Percentiles rank a stretch among this genome's conserved stretches.
These are phyloP conservation scores for Melanotaenia trifasciata DNA, from an alignment of 2,797 vertebrate genomes.

Conservation along the genomic window DNA sequence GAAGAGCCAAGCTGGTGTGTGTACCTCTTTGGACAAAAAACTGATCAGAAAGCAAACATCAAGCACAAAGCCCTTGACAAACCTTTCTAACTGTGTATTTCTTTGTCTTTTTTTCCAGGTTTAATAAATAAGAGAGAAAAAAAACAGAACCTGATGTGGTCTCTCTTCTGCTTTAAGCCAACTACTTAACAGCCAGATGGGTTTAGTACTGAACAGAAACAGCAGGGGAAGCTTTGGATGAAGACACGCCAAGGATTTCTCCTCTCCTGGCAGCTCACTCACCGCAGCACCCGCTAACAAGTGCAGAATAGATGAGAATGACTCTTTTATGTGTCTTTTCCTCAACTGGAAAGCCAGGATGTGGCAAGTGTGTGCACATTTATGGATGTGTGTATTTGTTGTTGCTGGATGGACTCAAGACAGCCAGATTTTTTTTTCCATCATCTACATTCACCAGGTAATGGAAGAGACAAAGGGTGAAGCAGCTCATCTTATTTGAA, in stretches of 20 bases:
- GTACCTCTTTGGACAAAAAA: conserved; percentile 42
- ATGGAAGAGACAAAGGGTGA: conserved; percentile 46
- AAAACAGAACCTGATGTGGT: conserved; percentile 42
- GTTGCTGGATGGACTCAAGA: conserved; percentile 16
- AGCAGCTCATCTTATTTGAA: conserved; percentile 26
- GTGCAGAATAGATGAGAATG: conserved; percentile 77
- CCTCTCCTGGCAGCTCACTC: conserved; percentile 78
- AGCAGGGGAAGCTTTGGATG: conserved; percentile 73
- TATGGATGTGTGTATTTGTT: conserved; percentile 18
- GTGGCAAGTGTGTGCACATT: conserved; percentile 45
- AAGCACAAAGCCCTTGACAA: conserved; percentile 41
- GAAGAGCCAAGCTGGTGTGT: conserved; percentile 61
- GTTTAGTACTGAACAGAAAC: conserved; percentile 77
- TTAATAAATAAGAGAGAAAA: conserved; percentile 13
- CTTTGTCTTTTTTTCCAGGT: conserved; percentile 24
- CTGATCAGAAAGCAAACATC: conserved; percentile 58
- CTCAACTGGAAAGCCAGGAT: conserved; percentile 71
- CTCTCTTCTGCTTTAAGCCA: conserved; percentile 67
- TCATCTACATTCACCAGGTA: conserved; percentile 44
- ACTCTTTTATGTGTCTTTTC: conserved; percentile 74
- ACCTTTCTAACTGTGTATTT: neutral
- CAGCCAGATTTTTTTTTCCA: neutral
- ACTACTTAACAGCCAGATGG: conserved; percentile 79
- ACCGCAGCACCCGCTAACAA: conserved; percentile 70
- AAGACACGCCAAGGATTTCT: conserved; percentile 71